Evolutionary conservation across 35 echinoderm and acorn worm species (phyloP).

Genomic region (Chiridota heheva): DNA sequence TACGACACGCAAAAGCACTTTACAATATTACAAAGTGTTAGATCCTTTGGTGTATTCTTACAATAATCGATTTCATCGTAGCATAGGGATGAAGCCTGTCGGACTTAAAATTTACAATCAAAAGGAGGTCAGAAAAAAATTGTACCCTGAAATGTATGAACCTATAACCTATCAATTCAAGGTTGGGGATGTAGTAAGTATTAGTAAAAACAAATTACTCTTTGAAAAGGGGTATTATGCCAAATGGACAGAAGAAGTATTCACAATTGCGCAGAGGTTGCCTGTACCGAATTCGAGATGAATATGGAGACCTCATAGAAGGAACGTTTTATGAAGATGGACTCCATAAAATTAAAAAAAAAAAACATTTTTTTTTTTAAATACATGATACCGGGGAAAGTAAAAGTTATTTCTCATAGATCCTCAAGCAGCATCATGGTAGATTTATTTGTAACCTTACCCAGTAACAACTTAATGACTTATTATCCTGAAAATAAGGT

Average conservation of each 20-base stretch:
- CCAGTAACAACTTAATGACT: background rate
- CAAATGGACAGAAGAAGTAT: slow-evolving; percentile 36
- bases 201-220: slow-evolving; percentile 27
- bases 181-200: slow-evolving; percentile 14
- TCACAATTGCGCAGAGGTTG: background rate
- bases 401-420: background rate
- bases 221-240: background rate
- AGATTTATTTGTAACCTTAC: slow-evolving; percentile 1
- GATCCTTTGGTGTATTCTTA: background rate
- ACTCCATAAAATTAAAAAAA: background rate
- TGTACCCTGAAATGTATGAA: background rate
- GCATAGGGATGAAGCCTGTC: slow-evolving; percentile 1
- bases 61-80: background rate
- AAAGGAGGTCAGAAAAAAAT: background rate
- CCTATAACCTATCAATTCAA: background rate
- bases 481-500: background rate
- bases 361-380: background rate
- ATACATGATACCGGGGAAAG: background rate
- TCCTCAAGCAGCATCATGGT: background rate
- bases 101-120: slow-evolving; percentile 13
- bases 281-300: slow-evolving; percentile 2
- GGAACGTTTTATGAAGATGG: slow-evolving; percentile 19
- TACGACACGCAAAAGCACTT: slow-evolving; percentile 3
- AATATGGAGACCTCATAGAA: background rate
- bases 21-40: background rate